These are phyloP conservation scores for Falco rusticolus DNA, from an alignment of 2,797 vertebrate genomes.

Conservation along the genomic window DNA sequence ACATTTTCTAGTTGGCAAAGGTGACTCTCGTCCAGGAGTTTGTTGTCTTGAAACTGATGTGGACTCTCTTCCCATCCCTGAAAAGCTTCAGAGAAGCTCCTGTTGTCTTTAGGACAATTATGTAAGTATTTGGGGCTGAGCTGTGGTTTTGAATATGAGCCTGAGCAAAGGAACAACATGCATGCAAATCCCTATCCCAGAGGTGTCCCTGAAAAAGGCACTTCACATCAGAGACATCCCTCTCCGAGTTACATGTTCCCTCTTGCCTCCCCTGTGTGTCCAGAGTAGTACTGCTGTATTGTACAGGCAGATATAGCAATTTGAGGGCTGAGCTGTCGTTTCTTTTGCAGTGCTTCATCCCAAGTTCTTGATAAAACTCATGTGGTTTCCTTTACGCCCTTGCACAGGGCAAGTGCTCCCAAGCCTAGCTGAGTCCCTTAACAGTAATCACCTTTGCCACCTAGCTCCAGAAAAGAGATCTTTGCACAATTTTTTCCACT, in stretches of 20 bases:
- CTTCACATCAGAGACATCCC: background rate
- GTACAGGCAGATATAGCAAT: background rate
- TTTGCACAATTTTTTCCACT: background rate
- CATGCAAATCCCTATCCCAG: background rate
- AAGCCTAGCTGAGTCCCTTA: background rate
- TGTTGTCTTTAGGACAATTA: background rate
- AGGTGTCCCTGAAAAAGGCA: background rate
- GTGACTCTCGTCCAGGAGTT: slow-evolving; percentile 49
- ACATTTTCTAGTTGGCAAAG: slow-evolving; percentile 62
- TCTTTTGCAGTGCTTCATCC: background rate
- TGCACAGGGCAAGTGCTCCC: background rate
- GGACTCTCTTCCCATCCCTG: background rate
- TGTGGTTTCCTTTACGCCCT: background rate
- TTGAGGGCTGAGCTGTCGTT: background rate
- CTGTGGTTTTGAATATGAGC: background rate
- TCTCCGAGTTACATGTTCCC: background rate
- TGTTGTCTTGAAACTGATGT: background rate
- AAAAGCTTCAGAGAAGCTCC: background rate
- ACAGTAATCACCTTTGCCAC: slow-evolving; percentile 69
- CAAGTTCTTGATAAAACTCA: background rate
- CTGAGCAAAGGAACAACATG: background rate
- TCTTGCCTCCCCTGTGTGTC: background rate
- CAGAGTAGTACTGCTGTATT: background rate
- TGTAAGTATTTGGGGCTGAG: background rate
- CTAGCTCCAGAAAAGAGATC: slow-evolving; percentile 52